Conservation (phyloP, 2,888 invertebrate genomes). For the Muscina levida region DNA sequence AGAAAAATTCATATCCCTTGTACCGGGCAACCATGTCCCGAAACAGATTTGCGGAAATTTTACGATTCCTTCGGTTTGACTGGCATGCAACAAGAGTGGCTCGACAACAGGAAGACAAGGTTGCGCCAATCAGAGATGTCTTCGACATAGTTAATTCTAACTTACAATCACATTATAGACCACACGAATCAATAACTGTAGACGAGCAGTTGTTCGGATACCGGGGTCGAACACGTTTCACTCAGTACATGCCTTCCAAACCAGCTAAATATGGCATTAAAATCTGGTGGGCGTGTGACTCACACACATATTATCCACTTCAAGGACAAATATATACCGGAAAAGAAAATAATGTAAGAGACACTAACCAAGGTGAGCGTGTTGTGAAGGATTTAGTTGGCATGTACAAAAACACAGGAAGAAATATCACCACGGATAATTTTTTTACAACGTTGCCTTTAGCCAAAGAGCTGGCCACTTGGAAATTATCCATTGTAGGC, state of each 20-base stretch:
- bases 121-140: neutral
- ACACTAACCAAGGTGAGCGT: slow-evolving; percentile 6
- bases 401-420: neutral
- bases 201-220: neutral
- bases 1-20: neutral
- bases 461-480: neutral
- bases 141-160: slow-evolving; percentile 24
- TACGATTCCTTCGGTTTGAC: no score
- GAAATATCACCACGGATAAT: slow-evolving; percentile 26
- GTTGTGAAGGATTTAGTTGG: neutral
- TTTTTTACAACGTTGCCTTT: slow-evolving; percentile 5
- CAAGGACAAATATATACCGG: no score
- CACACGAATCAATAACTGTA: neutral
- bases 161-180: slow-evolving; percentile 4
- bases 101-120: neutral
- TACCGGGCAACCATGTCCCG: no score
- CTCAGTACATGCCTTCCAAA: no score
- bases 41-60: neutral
- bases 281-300: neutral
- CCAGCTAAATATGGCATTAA: neutral
- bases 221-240: neutral
- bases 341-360: neutral
- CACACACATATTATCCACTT: neutral
- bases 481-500: slow-evolving; percentile 9
- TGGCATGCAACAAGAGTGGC: no score